phyloP scores from a whole-genome alignment of 2,113 vertebrate genomes.

The Micronycteris hirsuta region DNA sequence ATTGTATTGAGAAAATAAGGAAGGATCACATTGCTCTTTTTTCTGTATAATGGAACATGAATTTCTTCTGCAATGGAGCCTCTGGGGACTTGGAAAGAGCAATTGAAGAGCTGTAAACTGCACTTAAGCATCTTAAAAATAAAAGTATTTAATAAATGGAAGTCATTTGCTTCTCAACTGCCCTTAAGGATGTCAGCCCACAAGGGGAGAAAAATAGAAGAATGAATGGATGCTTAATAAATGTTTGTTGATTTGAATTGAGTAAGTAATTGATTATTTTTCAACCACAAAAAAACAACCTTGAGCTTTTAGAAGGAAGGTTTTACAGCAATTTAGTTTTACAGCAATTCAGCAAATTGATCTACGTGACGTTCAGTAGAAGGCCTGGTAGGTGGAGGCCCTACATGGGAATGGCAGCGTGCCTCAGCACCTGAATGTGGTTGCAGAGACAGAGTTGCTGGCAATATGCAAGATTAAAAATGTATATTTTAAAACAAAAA shows the following conservation, averaged over 20 bases:
- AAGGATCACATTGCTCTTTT: slow-evolving; percentile 1
- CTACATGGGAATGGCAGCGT: not conserved
- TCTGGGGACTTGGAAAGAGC: slow-evolving; percentile 60
- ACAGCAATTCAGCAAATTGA: not conserved
- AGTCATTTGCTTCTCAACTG: slow-evolving; percentile 57
- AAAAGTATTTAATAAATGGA: slow-evolving; percentile 61
- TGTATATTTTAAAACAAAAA: not conserved
- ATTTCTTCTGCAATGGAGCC: slow-evolving; percentile 53
- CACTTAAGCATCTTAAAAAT: slow-evolving; percentile 67
- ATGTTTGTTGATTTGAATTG: slow-evolving; percentile 60
- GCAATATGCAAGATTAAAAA: not conserved
- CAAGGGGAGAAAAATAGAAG: slow-evolving; percentile 1
- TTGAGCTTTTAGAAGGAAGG: slow-evolving; percentile 28
- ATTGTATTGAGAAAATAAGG: slow-evolving; percentile 49
- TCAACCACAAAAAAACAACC: slow-evolving; percentile 30
- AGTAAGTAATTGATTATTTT: slow-evolving; percentile 61
- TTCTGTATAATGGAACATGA: slow-evolving; percentile 26
- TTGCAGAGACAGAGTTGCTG: not conserved
- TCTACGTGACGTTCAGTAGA: not conserved
- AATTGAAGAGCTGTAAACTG: slow-evolving; percentile 62
- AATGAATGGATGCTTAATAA: slow-evolving; percentile 58
- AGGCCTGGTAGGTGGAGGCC: not conserved
- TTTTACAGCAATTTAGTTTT: not conserved
- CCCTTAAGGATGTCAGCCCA: slow-evolving; percentile 47
- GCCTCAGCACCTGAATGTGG: not conserved